Base-by-base conservation (phyloP, 2,113 vertebrate species). In the Mirza zaza region DNA sequence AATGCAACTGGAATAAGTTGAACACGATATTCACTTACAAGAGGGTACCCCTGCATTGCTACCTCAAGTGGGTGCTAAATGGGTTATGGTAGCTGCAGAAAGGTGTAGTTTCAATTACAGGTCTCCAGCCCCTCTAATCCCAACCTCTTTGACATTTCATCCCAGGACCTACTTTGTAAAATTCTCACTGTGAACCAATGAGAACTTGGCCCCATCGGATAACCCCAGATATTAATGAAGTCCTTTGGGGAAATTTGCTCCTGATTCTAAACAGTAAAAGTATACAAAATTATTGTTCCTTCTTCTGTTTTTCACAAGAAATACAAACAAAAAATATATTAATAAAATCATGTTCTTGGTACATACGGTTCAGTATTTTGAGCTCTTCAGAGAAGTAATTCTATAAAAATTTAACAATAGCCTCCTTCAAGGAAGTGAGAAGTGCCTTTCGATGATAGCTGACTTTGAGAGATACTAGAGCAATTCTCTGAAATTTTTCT, bases 371-470 rank as follows among this genome's bases (percentile, higher is more conserved):
- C 20, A 50, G 42, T 92, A 77, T 36, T 36, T 73, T 50, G 48
- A 94, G 15, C 5, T 36, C 25, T 63, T 92, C 63, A 90, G 86
- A 92, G 52, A 91, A 77, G 48, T 45, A 2, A 34, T 80, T 59
- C 42, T 92, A 80, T 97, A 86, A 95, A 97, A 94, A 90, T 81
- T 84, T 76, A 77, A 88, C 57, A 80, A 86, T 57, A 29, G 8
- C 27, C 57, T 90, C 75, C 36, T 81, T 97, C 88, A 76, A 50
- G 95, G 48, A 95, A 87, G 8, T 83, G 12, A 85, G 36, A 87
- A 90, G 88, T 42, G 5, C 10, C 59, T 45, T 55, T 71, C 36
- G 61, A 32, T 42, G 55, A 61, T 20, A 70, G 55, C 7, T 82
- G 25, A 90, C 55, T 39, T n/a, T 50, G 36, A 91, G 23, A 68